Percentiles rank a stretch among this genome's conserved stretches.
Conservation (phyloP, 2,113 vertebrate species). For the Ictalurus punctatus region DNA sequence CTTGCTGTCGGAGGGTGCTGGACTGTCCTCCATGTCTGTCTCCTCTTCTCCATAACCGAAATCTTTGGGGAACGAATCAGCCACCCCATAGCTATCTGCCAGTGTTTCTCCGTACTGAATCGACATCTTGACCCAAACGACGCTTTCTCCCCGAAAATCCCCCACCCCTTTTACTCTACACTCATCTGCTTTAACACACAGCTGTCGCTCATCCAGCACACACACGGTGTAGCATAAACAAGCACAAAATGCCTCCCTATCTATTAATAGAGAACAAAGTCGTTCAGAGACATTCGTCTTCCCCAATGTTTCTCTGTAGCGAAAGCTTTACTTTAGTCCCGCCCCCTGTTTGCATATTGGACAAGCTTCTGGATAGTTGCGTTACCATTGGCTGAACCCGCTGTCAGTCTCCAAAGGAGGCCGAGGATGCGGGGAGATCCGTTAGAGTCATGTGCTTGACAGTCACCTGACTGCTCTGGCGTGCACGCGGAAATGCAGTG, state of each 20-base stretch:
- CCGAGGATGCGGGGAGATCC: slow-evolving; percentile 63
- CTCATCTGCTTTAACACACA: slow-evolving; percentile 39
- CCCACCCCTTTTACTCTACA: slow-evolving; percentile 55
- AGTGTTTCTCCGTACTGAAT: slow-evolving; percentile 92
- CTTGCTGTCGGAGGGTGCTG: slow-evolving; percentile 82
- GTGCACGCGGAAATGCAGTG: slow-evolving; percentile 36
- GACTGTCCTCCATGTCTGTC: slow-evolving; percentile 85
- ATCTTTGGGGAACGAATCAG: slow-evolving; percentile 93
- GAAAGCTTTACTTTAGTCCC: slow-evolving; percentile 56
- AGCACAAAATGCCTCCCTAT: slow-evolving; percentile 34
- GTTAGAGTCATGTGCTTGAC: slow-evolving; percentile 61
- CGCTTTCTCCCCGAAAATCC: slow-evolving; percentile 59
- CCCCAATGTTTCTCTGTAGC: slow-evolving; percentile 68
- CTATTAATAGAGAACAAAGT: slow-evolving; percentile 45
- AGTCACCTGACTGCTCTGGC: slow-evolving; percentile 83
- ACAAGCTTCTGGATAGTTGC: neutral
- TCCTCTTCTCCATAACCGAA: slow-evolving; percentile 95
- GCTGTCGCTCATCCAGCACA: slow-evolving; percentile 3
- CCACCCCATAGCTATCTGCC: slow-evolving; percentile 85
- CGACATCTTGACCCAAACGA: slow-evolving; percentile 83
- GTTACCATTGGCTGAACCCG: slow-evolving; percentile 42
- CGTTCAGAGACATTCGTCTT: slow-evolving; percentile 62
- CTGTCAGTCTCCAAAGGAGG: slow-evolving; percentile 56
- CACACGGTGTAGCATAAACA: slow-evolving; percentile 22
- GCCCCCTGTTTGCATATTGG: slow-evolving; percentile 58